These are phyloP conservation scores for Papilio elwesi DNA, from an alignment of 2,888 invertebrate genomes.

Conservation along the genomic window DNA sequence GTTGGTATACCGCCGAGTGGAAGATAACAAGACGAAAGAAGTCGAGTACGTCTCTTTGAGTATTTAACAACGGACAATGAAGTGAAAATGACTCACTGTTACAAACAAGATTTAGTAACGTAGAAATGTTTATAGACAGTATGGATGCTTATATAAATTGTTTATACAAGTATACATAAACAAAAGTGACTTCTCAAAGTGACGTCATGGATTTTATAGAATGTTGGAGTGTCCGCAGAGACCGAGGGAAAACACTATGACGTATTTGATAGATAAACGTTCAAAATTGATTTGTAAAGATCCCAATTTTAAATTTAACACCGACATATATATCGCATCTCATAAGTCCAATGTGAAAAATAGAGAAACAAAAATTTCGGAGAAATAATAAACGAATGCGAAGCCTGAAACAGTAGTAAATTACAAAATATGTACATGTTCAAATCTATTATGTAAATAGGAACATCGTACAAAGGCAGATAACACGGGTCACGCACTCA, in stretches of 20 bases:
- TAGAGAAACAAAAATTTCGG: too few relatives aligned
- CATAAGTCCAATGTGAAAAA: too few relatives aligned
- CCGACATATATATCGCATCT: too few relatives aligned
- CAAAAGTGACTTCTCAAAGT: background rate
- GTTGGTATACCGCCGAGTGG: slow-evolving; percentile 11
- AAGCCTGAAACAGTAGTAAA: background rate
- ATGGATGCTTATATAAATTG: slow-evolving; percentile 3
- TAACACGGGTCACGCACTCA: background rate
- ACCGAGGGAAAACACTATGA: too few relatives aligned
- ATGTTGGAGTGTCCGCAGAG: background rate
- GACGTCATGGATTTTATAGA: background rate
- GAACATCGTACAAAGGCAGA: slow-evolving; percentile 18
- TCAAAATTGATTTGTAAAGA: too few relatives aligned
- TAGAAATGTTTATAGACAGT: slow-evolving; percentile 2
- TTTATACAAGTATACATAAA: background rate
- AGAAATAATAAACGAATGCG: too few relatives aligned
- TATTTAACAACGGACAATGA: background rate
- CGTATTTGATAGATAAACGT: too few relatives aligned
- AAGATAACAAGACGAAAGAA: slow-evolving; percentile 20
- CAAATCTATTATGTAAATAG: slow-evolving; percentile 17
- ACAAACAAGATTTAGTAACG: background rate
- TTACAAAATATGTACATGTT: background rate
- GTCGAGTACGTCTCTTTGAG: background rate
- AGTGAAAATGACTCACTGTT: background rate
- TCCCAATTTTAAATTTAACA: too few relatives aligned